Conservation (phyloP, 2,888 invertebrate species). For the Pseudolycoriella hygida region DNA sequence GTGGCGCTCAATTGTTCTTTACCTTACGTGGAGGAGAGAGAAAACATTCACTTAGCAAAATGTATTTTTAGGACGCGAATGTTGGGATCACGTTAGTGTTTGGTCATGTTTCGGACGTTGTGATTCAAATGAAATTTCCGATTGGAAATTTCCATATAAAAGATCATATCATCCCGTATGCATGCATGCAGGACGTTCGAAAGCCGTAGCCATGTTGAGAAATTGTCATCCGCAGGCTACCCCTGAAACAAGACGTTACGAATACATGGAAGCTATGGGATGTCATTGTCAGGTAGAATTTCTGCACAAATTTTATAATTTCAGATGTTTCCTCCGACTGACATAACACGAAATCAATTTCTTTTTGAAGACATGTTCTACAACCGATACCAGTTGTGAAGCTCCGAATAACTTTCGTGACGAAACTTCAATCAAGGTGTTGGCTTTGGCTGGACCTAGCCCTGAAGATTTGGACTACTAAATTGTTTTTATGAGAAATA, state of each 20-base stretch:
- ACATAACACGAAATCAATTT: too few species aligned
- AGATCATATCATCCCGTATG: slow-evolving; percentile 74
- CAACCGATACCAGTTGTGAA: slow-evolving; percentile 53
- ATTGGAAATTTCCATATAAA: slow-evolving; percentile 80
- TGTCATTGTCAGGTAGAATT: slow-evolving; percentile 44
- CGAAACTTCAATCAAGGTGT: slow-evolving; percentile 19
- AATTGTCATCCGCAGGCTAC: slow-evolving; percentile 60
- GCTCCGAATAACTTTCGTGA: slow-evolving; percentile 30
- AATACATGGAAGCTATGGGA: slow-evolving; percentile 58
- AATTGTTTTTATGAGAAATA: not conserved
- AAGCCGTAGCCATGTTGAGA: slow-evolving; percentile 43
- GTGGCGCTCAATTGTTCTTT: too few species aligned
- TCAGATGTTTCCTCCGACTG: too few species aligned
- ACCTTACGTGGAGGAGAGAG: too few species aligned
- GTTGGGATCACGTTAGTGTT: slow-evolving; percentile 58
- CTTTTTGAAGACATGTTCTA: slow-evolving; percentile 41
- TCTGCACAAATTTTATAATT: not conserved
- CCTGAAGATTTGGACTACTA: slow-evolving; percentile 24
- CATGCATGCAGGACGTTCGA: slow-evolving; percentile 51
- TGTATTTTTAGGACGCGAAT: slow-evolving; percentile 35
- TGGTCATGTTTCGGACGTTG: slow-evolving; percentile 69
- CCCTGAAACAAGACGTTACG: slow-evolving; percentile 50
- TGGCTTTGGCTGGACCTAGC: slow-evolving; percentile 22
- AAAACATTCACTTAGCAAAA: not conserved
- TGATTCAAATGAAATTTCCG: slow-evolving; percentile 71